Percentiles rank a stretch among this genome's conserved stretches.
Conservation (phyloP, 2,888 invertebrate species). For the Amblyteles armatorius region DNA sequence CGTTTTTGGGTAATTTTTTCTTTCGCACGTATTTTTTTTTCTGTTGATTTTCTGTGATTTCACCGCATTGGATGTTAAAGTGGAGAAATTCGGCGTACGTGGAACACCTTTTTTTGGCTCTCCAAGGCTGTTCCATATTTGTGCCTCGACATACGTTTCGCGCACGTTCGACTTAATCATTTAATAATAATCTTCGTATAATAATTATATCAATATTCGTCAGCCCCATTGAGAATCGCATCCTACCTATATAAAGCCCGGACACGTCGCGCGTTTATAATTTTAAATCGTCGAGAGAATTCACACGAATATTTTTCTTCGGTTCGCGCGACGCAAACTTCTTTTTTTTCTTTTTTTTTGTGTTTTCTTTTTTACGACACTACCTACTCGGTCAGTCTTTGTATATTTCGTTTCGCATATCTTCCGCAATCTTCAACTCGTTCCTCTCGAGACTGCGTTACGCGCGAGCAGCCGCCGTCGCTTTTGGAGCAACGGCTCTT, state of each 20-base stretch:
- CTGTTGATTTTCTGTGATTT: background rate
- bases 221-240: slow-evolving; percentile 49
- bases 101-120: slow-evolving; percentile 10
- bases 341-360: slow-evolving; percentile 60
- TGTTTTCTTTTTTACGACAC: slow-evolving; percentile 74
- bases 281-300: slow-evolving; percentile 8
- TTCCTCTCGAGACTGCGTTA: slow-evolving; percentile 59
- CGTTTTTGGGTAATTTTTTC: slow-evolving; percentile 18
- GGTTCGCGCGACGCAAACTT: slow-evolving; percentile 49
- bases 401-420: slow-evolving; percentile 68
- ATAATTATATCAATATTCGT: slow-evolving; percentile 27
- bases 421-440: slow-evolving; percentile 35
- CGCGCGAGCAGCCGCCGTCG: slow-evolving; percentile 38
- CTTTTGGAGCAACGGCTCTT: slow-evolving; percentile 19
- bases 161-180: background rate
- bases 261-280: slow-evolving; percentile 77
- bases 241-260: slow-evolving; percentile 68
- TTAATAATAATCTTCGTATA: slow-evolving; percentile 27
- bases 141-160: background rate
- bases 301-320: slow-evolving; percentile 15
- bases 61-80: slow-evolving; percentile 21
- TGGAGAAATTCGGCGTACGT: slow-evolving; percentile 55
- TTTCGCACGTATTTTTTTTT: slow-evolving; percentile 11
- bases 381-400: slow-evolving; percentile 80
- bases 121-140: slow-evolving; percentile 10